Percentiles rank a stretch among this genome's conserved stretches.
These are phyloP conservation scores for Gadus macrocephalus DNA, from an alignment of 2,113 vertebrate species.

Conservation along the genomic window DNA sequence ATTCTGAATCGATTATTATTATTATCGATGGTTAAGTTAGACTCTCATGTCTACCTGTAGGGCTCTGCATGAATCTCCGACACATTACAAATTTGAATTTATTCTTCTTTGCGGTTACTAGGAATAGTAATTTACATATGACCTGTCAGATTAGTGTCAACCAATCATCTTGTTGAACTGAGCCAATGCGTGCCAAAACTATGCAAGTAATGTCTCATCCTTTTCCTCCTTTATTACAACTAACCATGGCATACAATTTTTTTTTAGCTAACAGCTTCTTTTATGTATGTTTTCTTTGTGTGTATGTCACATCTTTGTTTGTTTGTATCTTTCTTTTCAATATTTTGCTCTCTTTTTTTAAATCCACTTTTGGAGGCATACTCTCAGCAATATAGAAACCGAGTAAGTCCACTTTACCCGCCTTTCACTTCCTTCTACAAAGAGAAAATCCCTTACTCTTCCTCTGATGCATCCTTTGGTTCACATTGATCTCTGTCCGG, in stretches of 20 bases:
- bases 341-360: constrained; percentile 34
- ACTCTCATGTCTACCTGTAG: too few species aligned
- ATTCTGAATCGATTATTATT: too few species aligned
- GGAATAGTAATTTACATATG: too few species aligned
- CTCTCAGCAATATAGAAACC: constrained; percentile 75
- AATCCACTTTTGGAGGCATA: constrained; percentile 71
- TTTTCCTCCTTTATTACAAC: constrained; percentile 35
- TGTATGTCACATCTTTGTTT: constrained; percentile 63
- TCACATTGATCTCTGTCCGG: constrained; percentile 21
- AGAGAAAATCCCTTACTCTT: constrained; percentile 27
- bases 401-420: constrained; percentile 67
- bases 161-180: too few species aligned
- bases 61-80: too few species aligned
- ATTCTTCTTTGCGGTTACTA: too few species aligned
- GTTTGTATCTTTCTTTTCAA: constrained; percentile 44
- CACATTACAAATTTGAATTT: too few species aligned
- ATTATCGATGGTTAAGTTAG: too few species aligned
- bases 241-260: constrained; percentile 42
- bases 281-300: constrained; percentile 66
- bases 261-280: constrained; percentile 68
- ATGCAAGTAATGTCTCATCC: constrained; percentile 7
- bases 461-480: constrained; percentile 28
- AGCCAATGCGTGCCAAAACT: constrained; percentile 8
- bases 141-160: too few species aligned
- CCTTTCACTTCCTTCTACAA: constrained; percentile 46